Evolutionary conservation across 2,888 invertebrate species (phyloP), one percentile per base, ranked within the genome.

Genomic region (Axea sp.): DNA sequence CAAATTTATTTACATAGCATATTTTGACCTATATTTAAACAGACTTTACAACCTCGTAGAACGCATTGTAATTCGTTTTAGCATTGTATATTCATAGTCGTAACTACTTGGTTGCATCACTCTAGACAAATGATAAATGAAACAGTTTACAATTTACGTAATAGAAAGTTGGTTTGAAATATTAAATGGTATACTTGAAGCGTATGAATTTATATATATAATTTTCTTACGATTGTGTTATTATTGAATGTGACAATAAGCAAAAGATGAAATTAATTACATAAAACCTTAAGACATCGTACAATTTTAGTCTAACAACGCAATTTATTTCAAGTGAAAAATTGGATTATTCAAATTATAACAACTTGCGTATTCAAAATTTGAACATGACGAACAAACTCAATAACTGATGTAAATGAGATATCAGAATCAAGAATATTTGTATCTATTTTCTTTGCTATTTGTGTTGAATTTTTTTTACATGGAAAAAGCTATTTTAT

Each of bases 1-100:
- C 15, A 11, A 30, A 55, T 55, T 28, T 45, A 55, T 41, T 43
- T 51, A 26, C 19, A 14, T 11, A 30, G n/a, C 6, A 31, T 47
- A 47, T 26, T 24, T 26, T 57, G 57, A 57, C 57, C 57, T 12
- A 41, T 33, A 57, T 67, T 49, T 47, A 15, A 55, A 39, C 33
- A 26, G 47, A 49, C 49, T 67, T 67, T 11, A 30, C 39, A 26
- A 7, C 9, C 31, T 57, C 41, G 65, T 47, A 39, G 55, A 30
- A 47, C 65, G 47, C 65, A 39, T 67, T 55, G 57, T 67, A 57
- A 67, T 67, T 67, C 67, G 67, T 67, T 67, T 57, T 67, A 39
- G 22, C 49, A 57, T 67, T 67, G 47, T 57, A 57, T 57, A 67
- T 67, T 67, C 67, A 67, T 57, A 49, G 67, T 37, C 67, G 31